phyloP scores from a whole-genome alignment of 2,888 invertebrate species.

The Heliconius ethilla region DNA sequence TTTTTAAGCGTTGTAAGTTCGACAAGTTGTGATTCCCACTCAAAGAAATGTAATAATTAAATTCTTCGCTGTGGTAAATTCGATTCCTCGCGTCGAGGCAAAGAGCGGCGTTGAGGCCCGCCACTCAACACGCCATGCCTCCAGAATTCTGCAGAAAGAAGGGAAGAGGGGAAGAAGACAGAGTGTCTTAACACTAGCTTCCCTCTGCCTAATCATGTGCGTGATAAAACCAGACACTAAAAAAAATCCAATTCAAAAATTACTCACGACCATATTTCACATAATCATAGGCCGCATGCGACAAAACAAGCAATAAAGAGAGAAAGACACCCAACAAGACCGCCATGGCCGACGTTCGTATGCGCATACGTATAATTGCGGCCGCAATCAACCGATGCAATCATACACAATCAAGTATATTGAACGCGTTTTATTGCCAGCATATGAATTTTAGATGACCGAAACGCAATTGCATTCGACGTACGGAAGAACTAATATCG shows the following conservation, averaged over 20 bases:
- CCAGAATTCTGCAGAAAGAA: too few species aligned
- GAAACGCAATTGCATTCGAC: constrained; percentile 43
- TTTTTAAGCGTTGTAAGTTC: too few species aligned
- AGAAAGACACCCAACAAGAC: constrained; percentile 42
- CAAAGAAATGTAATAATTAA: too few species aligned
- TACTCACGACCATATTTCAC: constrained; percentile 74
- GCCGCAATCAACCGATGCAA: constrained; percentile 53
- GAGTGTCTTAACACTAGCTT: too few species aligned
- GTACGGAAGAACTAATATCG: constrained; percentile 41
- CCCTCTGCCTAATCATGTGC: too few species aligned
- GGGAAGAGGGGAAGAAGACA: too few species aligned
- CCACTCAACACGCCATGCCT: too few species aligned
- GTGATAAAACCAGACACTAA: too few species aligned
- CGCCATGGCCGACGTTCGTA: constrained; percentile 48
- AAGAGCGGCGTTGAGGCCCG: too few species aligned
- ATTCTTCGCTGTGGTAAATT: too few species aligned
- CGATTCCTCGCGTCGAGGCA: too few species aligned
- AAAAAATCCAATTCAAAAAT: not conserved
- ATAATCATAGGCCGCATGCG: constrained; percentile 59
- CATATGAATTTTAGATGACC: constrained; percentile 65
- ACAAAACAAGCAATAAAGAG: constrained; percentile 44
- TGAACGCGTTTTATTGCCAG: constrained; percentile 63
- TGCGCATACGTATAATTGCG: constrained; percentile 48
- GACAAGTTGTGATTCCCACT: too few species aligned
- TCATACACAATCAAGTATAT: constrained; percentile 65